Percentiles rank a stretch among this genome's conserved stretches.
Evolutionary conservation across 1,140 invertebrate genomes (phyloP).

Genomic region (Elysia chlorotica): DNA sequence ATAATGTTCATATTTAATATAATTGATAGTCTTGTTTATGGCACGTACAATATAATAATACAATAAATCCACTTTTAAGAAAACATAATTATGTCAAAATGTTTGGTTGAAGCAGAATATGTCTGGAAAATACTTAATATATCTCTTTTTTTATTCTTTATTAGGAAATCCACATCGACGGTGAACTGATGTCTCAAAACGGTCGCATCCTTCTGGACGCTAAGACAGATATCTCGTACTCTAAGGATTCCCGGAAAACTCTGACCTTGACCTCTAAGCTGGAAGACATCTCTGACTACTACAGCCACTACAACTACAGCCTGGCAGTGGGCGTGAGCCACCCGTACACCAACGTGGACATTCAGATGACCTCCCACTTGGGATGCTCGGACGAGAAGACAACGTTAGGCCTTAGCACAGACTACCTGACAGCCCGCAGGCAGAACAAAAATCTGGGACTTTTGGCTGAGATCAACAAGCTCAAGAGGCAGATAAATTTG

Average conservation of each 20-base stretch:
- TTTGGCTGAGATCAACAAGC: slow-evolving; percentile 16
- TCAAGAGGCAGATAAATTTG: slow-evolving; percentile 17
- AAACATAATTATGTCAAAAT: too few species aligned
- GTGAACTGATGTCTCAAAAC: slow-evolving; percentile 36
- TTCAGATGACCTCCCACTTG: slow-evolving; percentile 11
- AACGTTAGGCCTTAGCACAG: background rate
- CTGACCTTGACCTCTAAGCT: slow-evolving; percentile 50
- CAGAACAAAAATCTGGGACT: slow-evolving; percentile 17
- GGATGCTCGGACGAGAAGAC: background rate
- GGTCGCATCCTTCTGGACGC: slow-evolving; percentile 37
- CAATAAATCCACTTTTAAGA: too few species aligned
- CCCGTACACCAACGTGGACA: slow-evolving; percentile 13
- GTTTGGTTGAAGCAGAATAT: background rate
- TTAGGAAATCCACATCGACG: slow-evolving; percentile 27
- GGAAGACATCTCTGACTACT: slow-evolving; percentile 29
- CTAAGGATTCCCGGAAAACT: slow-evolving; percentile 43
- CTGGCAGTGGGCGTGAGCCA: slow-evolving; percentile 5
- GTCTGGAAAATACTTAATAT: background rate
- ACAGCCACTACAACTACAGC: slow-evolving; percentile 17
- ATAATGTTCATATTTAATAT: background rate
- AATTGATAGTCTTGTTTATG: background rate
- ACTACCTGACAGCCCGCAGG: slow-evolving; percentile 2
- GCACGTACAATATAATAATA: too few species aligned
- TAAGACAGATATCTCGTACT: slow-evolving; percentile 50
- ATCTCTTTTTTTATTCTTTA: background rate